These are phyloP conservation scores for Solenopsis invicta DNA, from an alignment of 1,140 invertebrate genomes.

Conservation along the genomic window DNA sequence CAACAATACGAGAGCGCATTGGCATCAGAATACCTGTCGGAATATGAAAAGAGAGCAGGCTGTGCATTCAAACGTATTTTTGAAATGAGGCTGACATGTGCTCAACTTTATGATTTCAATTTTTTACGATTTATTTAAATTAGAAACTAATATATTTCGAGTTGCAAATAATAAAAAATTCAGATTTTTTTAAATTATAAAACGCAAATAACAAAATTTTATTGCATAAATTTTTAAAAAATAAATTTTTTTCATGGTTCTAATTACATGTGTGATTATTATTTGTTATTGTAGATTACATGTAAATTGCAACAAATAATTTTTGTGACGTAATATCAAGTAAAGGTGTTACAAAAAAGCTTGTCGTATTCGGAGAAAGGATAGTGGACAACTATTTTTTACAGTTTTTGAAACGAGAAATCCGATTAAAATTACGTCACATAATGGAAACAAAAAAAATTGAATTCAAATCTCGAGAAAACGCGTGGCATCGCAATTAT, in stretches of 20 bases:
- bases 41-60: not conserved
- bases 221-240: not conserved
- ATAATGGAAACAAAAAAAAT: no score
- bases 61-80: not conserved
- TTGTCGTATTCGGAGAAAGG: no score
- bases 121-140: not conserved
- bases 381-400: no score
- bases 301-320: not conserved
- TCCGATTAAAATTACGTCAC: no score
- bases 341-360: no score
- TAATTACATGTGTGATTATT: not conserved
- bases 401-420: no score
- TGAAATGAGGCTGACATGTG: not conserved
- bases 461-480: no score
- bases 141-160: not conserved
- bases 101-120: not conserved
- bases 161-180: not conserved
- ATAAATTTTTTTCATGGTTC: not conserved
- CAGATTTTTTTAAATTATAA: not conserved
- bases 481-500: no score
- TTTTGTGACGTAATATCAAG: not conserved
- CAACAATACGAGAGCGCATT: slow-evolving; percentile 36
- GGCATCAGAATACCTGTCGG: slow-evolving; percentile 38
- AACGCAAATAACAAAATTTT: not conserved
- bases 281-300: not conserved